phyloP scores from a whole-genome alignment of 1,140 invertebrate species.

The Globodera ellingtonae region DNA sequence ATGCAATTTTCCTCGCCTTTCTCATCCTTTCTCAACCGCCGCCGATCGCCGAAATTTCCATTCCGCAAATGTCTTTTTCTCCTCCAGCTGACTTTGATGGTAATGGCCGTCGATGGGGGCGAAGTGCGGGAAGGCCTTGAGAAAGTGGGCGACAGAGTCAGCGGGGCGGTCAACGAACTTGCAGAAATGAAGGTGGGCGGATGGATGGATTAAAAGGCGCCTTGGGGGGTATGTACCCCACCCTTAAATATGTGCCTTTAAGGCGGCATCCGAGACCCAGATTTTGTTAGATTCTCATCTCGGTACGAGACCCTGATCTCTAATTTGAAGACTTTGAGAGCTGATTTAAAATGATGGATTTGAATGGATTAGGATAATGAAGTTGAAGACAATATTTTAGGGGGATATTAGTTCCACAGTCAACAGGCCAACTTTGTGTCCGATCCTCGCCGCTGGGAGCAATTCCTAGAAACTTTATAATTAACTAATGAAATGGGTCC shows the following conservation, averaged over 20 bases:
- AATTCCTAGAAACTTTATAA: neutral
- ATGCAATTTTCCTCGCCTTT: neutral
- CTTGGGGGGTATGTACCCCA: neutral
- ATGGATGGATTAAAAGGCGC: neutral
- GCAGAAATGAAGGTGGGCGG: slow-evolving; percentile 10
- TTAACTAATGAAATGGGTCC: no score
- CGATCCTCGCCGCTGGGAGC: slow-evolving; percentile 15
- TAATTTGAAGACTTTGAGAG: no score
- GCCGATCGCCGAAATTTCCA: neutral
- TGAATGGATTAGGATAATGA: no score
- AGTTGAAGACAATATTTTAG: no score
- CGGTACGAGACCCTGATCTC: no score
- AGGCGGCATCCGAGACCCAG: neutral
- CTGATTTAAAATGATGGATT: no score
- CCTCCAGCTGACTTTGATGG: neutral
- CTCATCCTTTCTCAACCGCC: neutral
- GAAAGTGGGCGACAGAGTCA: slow-evolving; percentile 5
- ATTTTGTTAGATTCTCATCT: neutral
- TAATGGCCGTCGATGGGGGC: neutral
- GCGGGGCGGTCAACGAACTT: neutral
- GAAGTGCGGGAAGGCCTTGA: neutral
- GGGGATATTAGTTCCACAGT: neutral
- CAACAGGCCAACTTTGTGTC: slow-evolving; percentile 18
- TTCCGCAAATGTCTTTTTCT: neutral
- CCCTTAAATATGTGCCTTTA: neutral